Conservation (phyloP, 2,797 vertebrate genomes). For the Geotria australis region DNA sequence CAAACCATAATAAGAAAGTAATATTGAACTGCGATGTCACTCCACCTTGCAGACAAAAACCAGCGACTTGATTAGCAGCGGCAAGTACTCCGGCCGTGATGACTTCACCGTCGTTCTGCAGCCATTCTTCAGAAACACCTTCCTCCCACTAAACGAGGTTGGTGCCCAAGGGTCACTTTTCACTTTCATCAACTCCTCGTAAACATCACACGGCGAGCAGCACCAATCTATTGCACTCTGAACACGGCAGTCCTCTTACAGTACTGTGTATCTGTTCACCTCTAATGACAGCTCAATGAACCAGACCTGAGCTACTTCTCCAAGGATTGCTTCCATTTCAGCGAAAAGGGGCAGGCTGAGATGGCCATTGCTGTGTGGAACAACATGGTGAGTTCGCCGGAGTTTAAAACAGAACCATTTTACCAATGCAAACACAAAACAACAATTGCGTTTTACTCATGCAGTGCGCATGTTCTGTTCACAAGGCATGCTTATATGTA, state of each 20-base stretch:
- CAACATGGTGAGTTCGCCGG: slow-evolving; percentile 37
- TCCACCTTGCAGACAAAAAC: background rate
- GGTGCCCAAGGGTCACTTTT: slow-evolving; percentile 5
- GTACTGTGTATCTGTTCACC: background rate
- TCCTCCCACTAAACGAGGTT: slow-evolving; percentile 27
- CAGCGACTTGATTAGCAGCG: slow-evolving; percentile 9
- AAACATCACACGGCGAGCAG: too few species aligned
- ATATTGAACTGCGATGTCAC: background rate
- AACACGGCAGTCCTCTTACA: too few species aligned
- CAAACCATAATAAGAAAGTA: slow-evolving; percentile 1
- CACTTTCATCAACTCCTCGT: too few species aligned
- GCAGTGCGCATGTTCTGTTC: too few species aligned
- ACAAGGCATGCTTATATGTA: too few species aligned
- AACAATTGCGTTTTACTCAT: too few species aligned
- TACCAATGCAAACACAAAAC: too few species aligned
- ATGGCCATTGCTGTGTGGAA: slow-evolving; percentile 65
- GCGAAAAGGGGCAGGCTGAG: slow-evolving; percentile 34
- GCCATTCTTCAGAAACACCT: slow-evolving; percentile 36
- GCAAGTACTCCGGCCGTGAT: slow-evolving; percentile 20
- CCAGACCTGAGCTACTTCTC: slow-evolving; percentile 42
- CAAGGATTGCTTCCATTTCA: slow-evolving; percentile 58
- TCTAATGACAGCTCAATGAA: slow-evolving; percentile 13
- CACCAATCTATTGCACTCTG: too few species aligned
- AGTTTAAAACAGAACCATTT: background rate
- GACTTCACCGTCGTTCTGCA: slow-evolving; percentile 46